phyloP scores from a whole-genome alignment of 2,888 invertebrate genomes.

The Oegoconia quadripuncta region DNA sequence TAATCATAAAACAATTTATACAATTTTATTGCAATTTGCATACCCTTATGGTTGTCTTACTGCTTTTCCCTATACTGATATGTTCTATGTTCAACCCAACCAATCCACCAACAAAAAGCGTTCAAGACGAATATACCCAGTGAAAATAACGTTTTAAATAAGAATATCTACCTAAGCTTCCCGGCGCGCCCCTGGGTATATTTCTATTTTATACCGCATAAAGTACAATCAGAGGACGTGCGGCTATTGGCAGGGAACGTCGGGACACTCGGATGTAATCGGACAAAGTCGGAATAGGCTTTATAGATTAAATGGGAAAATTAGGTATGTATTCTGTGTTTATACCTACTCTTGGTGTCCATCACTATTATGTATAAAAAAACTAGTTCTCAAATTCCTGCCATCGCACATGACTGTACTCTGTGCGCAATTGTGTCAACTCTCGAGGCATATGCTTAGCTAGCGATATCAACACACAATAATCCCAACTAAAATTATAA shows the following conservation, averaged over 20 bases:
- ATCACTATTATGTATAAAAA: too few species aligned
- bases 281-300: neutral
- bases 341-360: neutral
- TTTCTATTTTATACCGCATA: conserved; percentile 10
- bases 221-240: conserved; percentile 7
- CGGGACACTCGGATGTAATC: conserved; percentile 1
- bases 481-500: too few species aligned
- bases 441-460: too few species aligned
- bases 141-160: conserved; percentile 1
- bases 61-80: neutral
- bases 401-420: too few species aligned
- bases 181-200: conserved; percentile 6
- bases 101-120: neutral
- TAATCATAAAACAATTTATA: too few species aligned
- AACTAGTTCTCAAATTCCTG: too few species aligned
- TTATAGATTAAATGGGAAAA: neutral
- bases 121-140: neutral
- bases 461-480: too few species aligned
- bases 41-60: too few species aligned
- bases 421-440: too few species aligned
- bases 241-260: neutral
- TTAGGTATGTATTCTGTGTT: neutral
- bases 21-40: too few species aligned
- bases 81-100: neutral
- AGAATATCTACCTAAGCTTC: neutral